Conservation (phyloP, 2,888 invertebrate genomes). For the Neuroscelio doddi region DNA sequence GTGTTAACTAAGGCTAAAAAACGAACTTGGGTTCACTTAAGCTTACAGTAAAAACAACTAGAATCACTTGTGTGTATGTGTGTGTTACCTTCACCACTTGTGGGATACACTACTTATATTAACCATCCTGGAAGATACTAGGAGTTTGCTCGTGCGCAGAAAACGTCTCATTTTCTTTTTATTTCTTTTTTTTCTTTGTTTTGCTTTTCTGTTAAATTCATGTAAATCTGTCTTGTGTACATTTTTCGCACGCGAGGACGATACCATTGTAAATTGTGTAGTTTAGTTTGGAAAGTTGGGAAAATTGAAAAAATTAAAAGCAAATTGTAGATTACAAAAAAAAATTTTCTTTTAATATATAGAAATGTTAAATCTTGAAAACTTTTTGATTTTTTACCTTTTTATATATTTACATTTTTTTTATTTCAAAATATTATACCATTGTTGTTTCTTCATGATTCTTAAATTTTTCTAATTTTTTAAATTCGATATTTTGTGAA, state of each 20-base stretch:
- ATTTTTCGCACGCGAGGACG: constrained; percentile 21
- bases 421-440: no score
- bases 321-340: constrained; percentile 10
- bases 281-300: not conserved
- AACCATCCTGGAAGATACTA: constrained; percentile 53
- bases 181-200: no score
- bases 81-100: constrained; percentile 63
- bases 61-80: constrained; percentile 58
- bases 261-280: constrained; percentile 10
- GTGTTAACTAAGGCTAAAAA: constrained; percentile 42
- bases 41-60: constrained; percentile 62
- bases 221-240: constrained; percentile 12
- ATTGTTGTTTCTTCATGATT: no score
- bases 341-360: no score
- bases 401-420: no score
- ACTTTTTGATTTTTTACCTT: no score
- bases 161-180: constrained; percentile 51
- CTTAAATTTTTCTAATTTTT: no score
- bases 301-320: no score
- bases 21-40: constrained; percentile 40
- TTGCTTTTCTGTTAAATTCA: constrained; percentile 4
- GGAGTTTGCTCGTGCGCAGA: constrained; percentile 58
- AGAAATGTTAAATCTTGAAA: no score
- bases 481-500: no score
- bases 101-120: constrained; percentile 63